A percentile compares a stretch with the other conserved stretches of the same genome.
Conservation (phyloP, 2,888 invertebrate species). For the Portevinia maculata region DNA sequence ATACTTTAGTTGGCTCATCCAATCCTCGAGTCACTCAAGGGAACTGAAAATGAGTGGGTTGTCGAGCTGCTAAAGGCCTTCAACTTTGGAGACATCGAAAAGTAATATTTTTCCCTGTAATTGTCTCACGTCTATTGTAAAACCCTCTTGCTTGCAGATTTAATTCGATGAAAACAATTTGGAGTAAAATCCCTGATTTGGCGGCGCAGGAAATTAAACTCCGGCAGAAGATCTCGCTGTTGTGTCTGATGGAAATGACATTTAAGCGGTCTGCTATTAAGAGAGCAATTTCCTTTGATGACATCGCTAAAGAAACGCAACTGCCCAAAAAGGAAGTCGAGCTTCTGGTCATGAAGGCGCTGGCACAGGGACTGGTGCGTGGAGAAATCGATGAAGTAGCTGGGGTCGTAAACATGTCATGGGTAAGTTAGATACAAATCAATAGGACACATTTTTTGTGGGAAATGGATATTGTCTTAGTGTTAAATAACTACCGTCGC, state of each 20-base stretch:
- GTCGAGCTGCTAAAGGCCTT: constrained; percentile 93
- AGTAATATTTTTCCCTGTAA: constrained; percentile 12
- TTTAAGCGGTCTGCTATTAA: constrained; percentile 96
- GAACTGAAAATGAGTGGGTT: constrained; percentile 93
- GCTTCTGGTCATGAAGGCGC: constrained; percentile 97
- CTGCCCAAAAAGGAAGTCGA: constrained; percentile 95
- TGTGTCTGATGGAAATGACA: constrained; percentile 99
- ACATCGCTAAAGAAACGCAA: constrained; percentile 94
- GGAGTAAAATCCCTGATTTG: constrained; percentile 93
- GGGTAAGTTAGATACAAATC: constrained; percentile 83
- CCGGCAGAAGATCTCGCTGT: constrained; percentile 93
- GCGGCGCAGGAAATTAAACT: constrained; percentile 91
- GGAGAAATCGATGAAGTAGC: constrained; percentile 97
- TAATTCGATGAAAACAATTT: constrained; percentile 88
- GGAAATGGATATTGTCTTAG: not conserved
- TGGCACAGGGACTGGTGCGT: constrained; percentile 95
- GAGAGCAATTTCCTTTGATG: constrained; percentile 92
- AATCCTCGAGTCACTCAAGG: constrained; percentile 92
- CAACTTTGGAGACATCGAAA: constrained; percentile 90
- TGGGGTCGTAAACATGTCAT: constrained; percentile 87
- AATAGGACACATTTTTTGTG: not conserved
- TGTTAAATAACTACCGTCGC: too few species aligned
- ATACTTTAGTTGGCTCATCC: constrained; percentile 92
- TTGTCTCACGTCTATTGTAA: not conserved
- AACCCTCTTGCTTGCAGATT: constrained; percentile 83